A percentile compares a stretch with the other conserved stretches of the same genome.
Conservation (phyloP, 1,140 invertebrate species). For the Limonius californicus region DNA sequence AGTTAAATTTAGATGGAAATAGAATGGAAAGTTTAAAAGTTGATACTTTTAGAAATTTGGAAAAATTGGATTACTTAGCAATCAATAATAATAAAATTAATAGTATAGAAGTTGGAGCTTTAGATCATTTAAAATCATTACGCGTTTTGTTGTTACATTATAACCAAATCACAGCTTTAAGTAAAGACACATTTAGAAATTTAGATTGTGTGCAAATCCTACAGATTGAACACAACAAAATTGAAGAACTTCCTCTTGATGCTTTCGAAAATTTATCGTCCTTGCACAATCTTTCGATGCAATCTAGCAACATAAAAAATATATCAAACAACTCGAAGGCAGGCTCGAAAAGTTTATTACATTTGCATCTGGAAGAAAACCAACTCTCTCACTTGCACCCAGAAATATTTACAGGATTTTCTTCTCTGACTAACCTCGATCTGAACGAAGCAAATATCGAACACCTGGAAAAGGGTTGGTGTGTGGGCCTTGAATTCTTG, state of each 20-base stretch:
- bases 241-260: background rate
- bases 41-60: background rate
- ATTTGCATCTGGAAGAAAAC: background rate
- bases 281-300: background rate
- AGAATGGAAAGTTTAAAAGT: background rate
- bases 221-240: background rate
- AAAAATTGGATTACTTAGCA: background rate
- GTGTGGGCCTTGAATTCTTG: background rate
- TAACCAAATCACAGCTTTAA: background rate
- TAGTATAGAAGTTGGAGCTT: background rate
- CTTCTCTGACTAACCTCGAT: background rate
- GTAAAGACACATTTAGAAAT: background rate
- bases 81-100: background rate
- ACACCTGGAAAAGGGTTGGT: background rate
- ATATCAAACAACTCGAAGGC: background rate
- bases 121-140: background rate
- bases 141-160: background rate
- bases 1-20: background rate
- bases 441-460: background rate
- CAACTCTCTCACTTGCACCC: background rate
- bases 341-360: background rate
- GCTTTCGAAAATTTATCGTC: background rate
- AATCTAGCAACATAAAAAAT: background rate
- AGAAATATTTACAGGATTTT: background rate
- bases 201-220: background rate